phyloP scores from a whole-genome alignment of 92 coral and sea anemone species.

The Actinernus sp. region DNA sequence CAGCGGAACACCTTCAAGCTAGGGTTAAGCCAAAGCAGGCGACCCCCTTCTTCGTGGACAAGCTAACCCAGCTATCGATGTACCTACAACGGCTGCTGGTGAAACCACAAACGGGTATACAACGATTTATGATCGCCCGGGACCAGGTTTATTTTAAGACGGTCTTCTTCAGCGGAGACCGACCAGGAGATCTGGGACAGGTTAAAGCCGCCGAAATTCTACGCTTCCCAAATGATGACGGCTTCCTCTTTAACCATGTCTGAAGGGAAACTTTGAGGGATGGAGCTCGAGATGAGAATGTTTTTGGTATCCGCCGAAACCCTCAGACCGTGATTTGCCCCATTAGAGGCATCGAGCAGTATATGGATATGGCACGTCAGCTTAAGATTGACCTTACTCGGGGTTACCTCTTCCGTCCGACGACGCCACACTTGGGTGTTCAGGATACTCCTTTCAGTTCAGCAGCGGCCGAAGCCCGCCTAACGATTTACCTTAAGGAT shows the following conservation, averaged over 20 bases:
- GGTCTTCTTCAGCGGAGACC: slow-evolving; percentile 49
- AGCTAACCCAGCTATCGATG: slow-evolving; percentile 6
- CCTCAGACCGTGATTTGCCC: not conserved
- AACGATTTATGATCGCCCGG: slow-evolving; percentile 33
- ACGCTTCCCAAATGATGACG: slow-evolving; percentile 48
- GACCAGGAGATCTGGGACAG: slow-evolving; percentile 50
- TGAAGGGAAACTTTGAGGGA: slow-evolving; percentile 64
- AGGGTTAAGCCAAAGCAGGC: slow-evolving; percentile 65
- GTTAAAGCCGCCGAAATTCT: slow-evolving; percentile 35
- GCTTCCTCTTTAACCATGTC: slow-evolving; percentile 48
- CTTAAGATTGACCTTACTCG: not conserved
- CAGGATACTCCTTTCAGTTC: too few relatives aligned
- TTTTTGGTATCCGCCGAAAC: not conserved
- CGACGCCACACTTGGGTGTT: too few relatives aligned
- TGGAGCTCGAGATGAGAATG: not conserved
- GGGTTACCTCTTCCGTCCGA: not conserved
- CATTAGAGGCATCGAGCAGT: not conserved
- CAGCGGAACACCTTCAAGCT: slow-evolving; percentile 68
- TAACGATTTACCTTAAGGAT: too few relatives aligned
- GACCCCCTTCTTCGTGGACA: slow-evolving; percentile 53
- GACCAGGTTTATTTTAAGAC: slow-evolving; percentile 49
- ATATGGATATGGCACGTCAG: not conserved
- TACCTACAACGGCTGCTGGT: slow-evolving; percentile 19
- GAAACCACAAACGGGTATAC: not conserved
- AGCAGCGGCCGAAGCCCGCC: too few relatives aligned